Conservation (phyloP, 2,113 vertebrate species). For the Ptilorrhoa leucosticta region DNA sequence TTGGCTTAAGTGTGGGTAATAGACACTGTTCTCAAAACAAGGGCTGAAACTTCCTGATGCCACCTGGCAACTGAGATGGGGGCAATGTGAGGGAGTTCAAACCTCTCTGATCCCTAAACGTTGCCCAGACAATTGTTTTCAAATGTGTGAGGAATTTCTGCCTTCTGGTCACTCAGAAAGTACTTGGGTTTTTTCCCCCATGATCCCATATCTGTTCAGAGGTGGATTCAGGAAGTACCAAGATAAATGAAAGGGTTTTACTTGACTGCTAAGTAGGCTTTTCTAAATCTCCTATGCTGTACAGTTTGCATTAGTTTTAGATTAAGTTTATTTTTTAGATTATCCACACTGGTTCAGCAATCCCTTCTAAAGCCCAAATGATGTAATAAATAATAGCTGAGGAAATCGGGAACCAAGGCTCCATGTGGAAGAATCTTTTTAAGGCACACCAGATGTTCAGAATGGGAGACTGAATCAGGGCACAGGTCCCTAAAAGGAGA, state of each 20-base stretch:
- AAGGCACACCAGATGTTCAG: constrained; percentile 41
- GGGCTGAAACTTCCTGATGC: background rate
- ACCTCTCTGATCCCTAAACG: background rate
- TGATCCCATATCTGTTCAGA: background rate
- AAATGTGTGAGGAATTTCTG: background rate
- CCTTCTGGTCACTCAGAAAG: background rate
- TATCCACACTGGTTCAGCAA: constrained; percentile 40
- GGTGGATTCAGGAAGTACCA: constrained; percentile 2
- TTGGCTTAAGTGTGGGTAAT: background rate
- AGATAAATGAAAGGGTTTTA: constrained; percentile 38
- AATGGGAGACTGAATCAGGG: background rate
- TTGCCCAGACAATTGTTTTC: background rate
- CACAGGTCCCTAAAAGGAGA: background rate
- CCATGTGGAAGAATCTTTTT: constrained; percentile 16
- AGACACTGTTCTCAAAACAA: background rate
- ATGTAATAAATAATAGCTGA: constrained; percentile 52
- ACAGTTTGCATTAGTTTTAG: constrained; percentile 41
- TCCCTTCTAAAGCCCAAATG: background rate
- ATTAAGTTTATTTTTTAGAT: constrained; percentile 59
- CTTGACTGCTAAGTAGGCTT: constrained; percentile 30
- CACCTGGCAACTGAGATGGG: background rate
- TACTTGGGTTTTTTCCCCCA: background rate
- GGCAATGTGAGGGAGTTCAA: rapidly evolving
- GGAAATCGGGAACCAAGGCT: background rate
- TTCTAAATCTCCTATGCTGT: constrained; percentile 39